These are phyloP conservation scores for Pedicia rivosa DNA, from an alignment of 2,888 invertebrate species.

Conservation along the genomic window DNA sequence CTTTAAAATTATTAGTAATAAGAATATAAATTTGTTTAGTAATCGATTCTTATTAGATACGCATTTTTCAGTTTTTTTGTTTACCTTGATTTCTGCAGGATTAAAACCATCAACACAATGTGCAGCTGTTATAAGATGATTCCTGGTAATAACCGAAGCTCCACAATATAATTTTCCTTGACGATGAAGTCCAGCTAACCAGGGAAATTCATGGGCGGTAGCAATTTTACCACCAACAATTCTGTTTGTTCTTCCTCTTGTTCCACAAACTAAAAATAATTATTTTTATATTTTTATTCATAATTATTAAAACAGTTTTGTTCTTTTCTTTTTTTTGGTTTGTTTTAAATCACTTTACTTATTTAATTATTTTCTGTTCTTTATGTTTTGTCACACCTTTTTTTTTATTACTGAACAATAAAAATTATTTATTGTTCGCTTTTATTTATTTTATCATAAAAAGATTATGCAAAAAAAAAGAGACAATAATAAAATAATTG, in stretches of 20 bases:
- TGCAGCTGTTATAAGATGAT: conserved; percentile 18
- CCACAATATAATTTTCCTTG: conserved; percentile 20
- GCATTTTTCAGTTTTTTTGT: background rate
- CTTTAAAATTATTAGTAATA: background rate
- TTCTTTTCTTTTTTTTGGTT: conserved; percentile 2
- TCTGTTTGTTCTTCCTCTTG: conserved; percentile 18
- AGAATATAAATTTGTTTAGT: background rate
- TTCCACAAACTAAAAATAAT: conserved; percentile 18
- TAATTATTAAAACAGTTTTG: background rate
- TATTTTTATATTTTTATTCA: conserved; percentile 4
- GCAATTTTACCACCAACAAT: conserved; percentile 19
- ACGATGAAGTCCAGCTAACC: conserved; percentile 18
- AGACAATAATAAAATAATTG: no score
- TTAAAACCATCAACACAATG: conserved; percentile 19
- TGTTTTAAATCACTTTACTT: no score
- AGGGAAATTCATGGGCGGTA: conserved; percentile 18
- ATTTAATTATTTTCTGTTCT: no score
- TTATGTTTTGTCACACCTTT: no score
- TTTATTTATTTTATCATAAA: no score
- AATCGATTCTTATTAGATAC: background rate
- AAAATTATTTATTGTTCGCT: no score
- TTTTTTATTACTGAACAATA: no score
- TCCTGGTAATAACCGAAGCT: conserved; percentile 17
- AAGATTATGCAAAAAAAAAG: no score
- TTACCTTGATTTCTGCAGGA: conserved; percentile 15